Evolutionary conservation across 2,888 invertebrate genomes (phyloP).

Genomic region (Lobophora halterata): DNA sequence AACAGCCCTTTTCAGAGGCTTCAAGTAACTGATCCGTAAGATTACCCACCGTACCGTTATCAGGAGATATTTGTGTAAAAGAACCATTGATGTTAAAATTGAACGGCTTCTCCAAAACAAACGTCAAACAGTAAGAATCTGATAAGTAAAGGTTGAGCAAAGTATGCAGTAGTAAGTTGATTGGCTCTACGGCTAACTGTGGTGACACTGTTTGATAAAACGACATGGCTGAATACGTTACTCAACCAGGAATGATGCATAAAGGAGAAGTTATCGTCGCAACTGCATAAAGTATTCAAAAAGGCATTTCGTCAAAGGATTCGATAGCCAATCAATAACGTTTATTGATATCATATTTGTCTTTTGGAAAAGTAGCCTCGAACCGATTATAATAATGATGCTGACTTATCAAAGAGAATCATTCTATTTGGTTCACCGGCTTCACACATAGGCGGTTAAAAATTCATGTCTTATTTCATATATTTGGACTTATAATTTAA

Average conservation of each 20-base stretch:
- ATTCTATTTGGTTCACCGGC: too few species aligned
- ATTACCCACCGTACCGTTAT: constrained; percentile 32
- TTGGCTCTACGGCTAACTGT: constrained; percentile 29
- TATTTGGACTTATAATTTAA: too few species aligned
- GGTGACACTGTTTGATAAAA: constrained; percentile 18
- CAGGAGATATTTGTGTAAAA: constrained; percentile 44
- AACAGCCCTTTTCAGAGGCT: constrained; percentile 70
- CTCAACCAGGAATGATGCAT: neutral
- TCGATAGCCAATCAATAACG: constrained; percentile 40
- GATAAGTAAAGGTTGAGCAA: constrained; percentile 54
- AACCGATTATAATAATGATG: too few species aligned
- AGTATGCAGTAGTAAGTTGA: constrained; percentile 55
- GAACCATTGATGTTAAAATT: constrained; percentile 35
- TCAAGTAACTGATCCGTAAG: constrained; percentile 45
- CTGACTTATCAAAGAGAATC: too few species aligned
- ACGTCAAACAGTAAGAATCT: constrained; percentile 53
- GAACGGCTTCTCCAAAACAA: constrained; percentile 51
- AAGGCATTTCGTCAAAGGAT: constrained; percentile 45
- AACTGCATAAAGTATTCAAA: constrained; percentile 39
- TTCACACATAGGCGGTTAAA: too few species aligned
- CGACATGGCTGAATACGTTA: constrained; percentile 15
- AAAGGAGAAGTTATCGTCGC: constrained; percentile 1
- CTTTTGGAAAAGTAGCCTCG: too few species aligned
- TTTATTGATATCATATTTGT: constrained; percentile 34
- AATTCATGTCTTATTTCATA: too few species aligned